Conservation (phyloP, 1,140 invertebrate genomes). For the Periplaneta americana region DNA sequence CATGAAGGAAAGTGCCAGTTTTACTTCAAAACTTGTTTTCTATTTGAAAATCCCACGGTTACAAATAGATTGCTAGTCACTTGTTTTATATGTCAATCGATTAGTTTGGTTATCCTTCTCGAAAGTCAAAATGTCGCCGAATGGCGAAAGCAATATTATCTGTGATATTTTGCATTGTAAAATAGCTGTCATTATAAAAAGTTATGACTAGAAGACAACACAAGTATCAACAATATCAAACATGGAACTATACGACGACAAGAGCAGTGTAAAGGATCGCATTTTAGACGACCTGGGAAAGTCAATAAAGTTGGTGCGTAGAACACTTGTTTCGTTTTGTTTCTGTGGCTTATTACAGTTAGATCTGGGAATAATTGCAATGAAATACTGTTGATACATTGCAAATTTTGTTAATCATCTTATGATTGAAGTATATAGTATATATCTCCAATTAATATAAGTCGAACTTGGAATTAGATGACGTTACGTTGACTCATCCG, state of each 20-base stretch:
- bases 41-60: not conserved
- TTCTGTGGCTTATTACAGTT: not conserved
- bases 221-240: slow-evolving; percentile 18
- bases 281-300: slow-evolving; percentile 42
- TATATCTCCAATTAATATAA: too few species aligned
- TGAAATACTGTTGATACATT: too few species aligned
- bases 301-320: slow-evolving; percentile 42
- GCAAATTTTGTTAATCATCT: too few species aligned
- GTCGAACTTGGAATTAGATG: not conserved
- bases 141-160: not conserved
- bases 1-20: too few species aligned
- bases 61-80: not conserved
- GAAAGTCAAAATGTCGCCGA: not conserved
- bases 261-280: slow-evolving; percentile 39
- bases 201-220: not conserved
- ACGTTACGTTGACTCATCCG: not conserved
- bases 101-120: not conserved
- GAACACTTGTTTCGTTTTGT: not conserved
- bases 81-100: not conserved
- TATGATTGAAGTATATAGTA: too few species aligned
- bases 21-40: too few species aligned
- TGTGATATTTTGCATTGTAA: not conserved
- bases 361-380: too few species aligned
- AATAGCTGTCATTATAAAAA: not conserved
- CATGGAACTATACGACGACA: slow-evolving; percentile 41